Evolutionary conservation across 2,888 invertebrate genomes (phyloP).

Genomic region (Trichopria drosophilae): DNA sequence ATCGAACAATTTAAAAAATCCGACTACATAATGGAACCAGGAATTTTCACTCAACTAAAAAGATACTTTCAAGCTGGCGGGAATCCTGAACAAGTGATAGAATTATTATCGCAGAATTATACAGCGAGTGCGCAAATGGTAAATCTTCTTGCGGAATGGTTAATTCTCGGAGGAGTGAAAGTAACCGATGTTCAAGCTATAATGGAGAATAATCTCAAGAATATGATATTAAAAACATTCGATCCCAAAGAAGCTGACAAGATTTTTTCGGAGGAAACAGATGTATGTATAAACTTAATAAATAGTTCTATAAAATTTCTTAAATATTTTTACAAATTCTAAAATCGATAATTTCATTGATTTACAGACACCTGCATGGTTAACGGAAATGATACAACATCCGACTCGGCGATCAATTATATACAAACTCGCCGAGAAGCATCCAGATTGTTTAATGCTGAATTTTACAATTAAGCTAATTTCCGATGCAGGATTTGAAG

Average conservation of each 20-base stretch:
- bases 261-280: conserved; percentile 96
- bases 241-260: conserved; percentile 98
- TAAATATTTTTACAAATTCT: background rate
- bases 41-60: conserved; percentile 90
- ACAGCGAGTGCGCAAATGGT: conserved; percentile 96
- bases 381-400: conserved; percentile 96
- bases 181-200: conserved; percentile 94
- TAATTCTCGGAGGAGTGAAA: conserved; percentile 86
- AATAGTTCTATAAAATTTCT: conserved; percentile 8
- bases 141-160: conserved; percentile 94
- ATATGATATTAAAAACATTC: conserved; percentile 95
- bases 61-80: conserved; percentile 92
- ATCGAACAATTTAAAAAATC: conserved; percentile 87
- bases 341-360: conserved; percentile 4
- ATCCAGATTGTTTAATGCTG: conserved; percentile 97
- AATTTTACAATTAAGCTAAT: conserved; percentile 99
- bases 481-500: conserved; percentile 98
- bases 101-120: conserved; percentile 91
- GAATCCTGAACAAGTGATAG: conserved; percentile 94
- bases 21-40: conserved; percentile 98
- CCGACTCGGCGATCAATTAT: conserved; percentile 96
- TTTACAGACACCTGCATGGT: conserved; percentile 88
- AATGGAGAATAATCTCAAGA: conserved; percentile 95
- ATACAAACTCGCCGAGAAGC: conserved; percentile 94
- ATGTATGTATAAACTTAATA: too few relatives aligned